Conservation (phyloP, 2,113 vertebrate species). For the Corythornis madagascariensis region DNA sequence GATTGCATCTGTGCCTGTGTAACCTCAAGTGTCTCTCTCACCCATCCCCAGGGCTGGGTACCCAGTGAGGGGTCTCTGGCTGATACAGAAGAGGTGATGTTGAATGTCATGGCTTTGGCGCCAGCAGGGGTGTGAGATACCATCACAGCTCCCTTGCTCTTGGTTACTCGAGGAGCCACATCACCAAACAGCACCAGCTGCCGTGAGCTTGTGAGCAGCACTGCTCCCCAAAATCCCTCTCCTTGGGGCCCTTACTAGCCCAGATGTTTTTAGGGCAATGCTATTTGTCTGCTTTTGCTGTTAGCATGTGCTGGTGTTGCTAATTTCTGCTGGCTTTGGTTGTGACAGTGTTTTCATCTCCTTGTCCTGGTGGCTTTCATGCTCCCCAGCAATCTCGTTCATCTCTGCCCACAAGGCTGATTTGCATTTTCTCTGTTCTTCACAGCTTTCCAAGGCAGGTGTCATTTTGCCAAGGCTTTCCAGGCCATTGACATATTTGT, state of each 20-base stretch:
- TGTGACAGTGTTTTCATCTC: not conserved
- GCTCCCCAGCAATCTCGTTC: not conserved
- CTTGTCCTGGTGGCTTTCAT: accelerated
- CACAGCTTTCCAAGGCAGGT: not conserved
- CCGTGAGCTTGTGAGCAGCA: not conserved
- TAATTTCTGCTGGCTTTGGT: not conserved
- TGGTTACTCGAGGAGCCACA: not conserved
- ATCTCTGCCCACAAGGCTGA: not conserved
- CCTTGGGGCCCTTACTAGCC: not conserved
- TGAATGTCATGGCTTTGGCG: not conserved
- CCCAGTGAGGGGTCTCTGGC: not conserved
- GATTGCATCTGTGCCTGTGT: not conserved
- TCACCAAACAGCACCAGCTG: not conserved
- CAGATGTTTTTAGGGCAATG: not conserved
- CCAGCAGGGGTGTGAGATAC: not conserved
- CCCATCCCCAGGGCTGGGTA: not conserved
- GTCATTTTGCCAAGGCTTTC: not conserved
- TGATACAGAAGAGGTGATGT: not conserved
- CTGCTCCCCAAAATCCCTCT: not conserved
- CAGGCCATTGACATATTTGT: not conserved
- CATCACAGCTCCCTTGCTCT: not conserved
- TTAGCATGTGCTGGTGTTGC: accelerated
- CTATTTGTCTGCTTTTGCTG: not conserved
- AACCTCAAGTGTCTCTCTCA: accelerated
- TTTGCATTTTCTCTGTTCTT: not conserved